Percentiles rank a stretch among this genome's conserved stretches.
Conservation (phyloP, 2,797 vertebrate species). For the Darevskia mixta region DNA sequence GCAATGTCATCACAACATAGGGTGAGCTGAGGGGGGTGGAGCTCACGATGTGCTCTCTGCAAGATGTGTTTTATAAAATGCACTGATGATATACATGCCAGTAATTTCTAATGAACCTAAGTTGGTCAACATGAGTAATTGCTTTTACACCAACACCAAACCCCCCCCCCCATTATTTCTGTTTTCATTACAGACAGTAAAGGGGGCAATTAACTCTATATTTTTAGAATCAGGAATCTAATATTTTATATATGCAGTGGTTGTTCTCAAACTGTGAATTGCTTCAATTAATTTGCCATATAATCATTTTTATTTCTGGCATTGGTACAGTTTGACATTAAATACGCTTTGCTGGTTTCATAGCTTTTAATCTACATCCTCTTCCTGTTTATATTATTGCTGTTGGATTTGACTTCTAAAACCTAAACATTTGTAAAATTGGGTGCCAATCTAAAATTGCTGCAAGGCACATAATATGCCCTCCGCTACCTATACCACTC, state of each 20-base stretch:
- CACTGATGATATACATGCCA: conserved; percentile 26
- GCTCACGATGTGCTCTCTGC: conserved; percentile 36
- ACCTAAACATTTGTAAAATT: neutral
- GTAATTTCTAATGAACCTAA: conserved; percentile 35
- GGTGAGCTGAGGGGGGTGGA: conserved; percentile 31
- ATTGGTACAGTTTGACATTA: conserved; percentile 7
- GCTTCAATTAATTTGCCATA: conserved; percentile 55
- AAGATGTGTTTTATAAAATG: neutral
- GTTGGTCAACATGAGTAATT: conserved; percentile 29
- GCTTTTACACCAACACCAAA: conserved; percentile 11
- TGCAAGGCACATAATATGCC: neutral
- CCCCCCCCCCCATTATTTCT: neutral
- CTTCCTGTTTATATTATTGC: conserved; percentile 20
- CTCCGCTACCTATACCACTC: too few species aligned
- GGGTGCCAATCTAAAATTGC: neutral
- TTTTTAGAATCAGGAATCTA: conserved; percentile 48
- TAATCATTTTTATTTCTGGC: conserved; percentile 21
- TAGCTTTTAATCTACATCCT: conserved; percentile 27
- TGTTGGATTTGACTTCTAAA: neutral
- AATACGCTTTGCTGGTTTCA: conserved; percentile 42
- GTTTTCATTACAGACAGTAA: conserved; percentile 33
- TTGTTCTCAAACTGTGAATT: conserved; percentile 25
- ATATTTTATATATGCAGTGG: conserved; percentile 34
- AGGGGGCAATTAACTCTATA: conserved; percentile 50
- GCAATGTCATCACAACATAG: conserved; percentile 27